These are phyloP conservation scores for Myopa tessellatipennis DNA, from an alignment of 2,888 invertebrate genomes.

Conservation along the genomic window DNA sequence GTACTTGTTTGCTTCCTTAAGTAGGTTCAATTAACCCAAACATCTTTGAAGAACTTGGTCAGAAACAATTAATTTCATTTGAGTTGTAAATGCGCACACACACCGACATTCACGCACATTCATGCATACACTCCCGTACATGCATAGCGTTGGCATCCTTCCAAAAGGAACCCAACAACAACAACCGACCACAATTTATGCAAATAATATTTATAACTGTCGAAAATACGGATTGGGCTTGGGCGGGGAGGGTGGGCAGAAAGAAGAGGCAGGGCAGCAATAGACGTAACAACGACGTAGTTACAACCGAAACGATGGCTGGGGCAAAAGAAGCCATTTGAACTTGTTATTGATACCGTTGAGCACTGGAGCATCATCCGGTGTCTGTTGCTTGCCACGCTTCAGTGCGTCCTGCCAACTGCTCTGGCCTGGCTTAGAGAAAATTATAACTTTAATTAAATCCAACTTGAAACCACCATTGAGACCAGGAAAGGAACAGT, in stretches of 20 bases:
- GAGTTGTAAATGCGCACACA: conserved; percentile 26
- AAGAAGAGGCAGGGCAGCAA: not conserved
- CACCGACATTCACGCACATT: conserved; percentile 24
- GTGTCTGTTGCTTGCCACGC: not conserved
- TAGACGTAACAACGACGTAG: not conserved
- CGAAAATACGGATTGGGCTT: conserved; percentile 3
- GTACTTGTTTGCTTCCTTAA: not conserved
- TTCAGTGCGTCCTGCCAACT: not conserved
- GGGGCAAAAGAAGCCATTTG: conserved; percentile 18
- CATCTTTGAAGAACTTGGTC: conserved; percentile 17
- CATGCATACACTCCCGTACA: not conserved
- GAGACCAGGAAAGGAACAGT: not conserved
- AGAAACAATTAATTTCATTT: conserved; percentile 26
- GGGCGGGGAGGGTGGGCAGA: not conserved
- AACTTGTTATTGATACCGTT: conserved; percentile 24
- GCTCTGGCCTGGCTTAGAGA: not conserved
- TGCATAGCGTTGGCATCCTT: not conserved
- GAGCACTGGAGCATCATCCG: not conserved
- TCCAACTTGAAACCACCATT: conserved; percentile 32
- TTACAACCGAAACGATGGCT: not conserved
- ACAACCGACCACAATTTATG: conserved; percentile 33
- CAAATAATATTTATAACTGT: conserved; percentile 36
- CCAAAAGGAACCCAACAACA: not conserved
- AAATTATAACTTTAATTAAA: conserved; percentile 43
- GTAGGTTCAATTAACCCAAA: conserved; percentile 22